phyloP scores from a whole-genome alignment of 2,888 invertebrate genomes.

The Hyalella azteca region DNA sequence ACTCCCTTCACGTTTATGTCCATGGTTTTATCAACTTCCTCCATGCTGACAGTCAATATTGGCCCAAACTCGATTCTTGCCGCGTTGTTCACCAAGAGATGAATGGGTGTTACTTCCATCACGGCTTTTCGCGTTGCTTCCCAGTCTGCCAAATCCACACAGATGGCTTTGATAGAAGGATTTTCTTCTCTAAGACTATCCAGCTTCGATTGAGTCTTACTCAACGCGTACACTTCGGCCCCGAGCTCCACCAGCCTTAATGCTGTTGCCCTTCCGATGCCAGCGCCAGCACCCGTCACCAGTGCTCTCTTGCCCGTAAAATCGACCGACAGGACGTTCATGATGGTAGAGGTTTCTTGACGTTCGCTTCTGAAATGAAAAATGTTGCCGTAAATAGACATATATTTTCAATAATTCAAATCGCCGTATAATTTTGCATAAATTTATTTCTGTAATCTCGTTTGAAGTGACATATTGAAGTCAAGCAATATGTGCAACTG shows the following conservation, averaged over 20 bases:
- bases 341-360: no score
- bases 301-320: slow-evolving; percentile 63
- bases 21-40: slow-evolving; percentile 71
- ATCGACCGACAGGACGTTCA: slow-evolving; percentile 4
- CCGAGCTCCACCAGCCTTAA: slow-evolving; percentile 58
- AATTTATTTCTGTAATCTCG: no score
- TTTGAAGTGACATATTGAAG: no score
- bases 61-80: slow-evolving; percentile 75
- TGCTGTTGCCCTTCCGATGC: slow-evolving; percentile 66
- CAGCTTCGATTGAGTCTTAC: slow-evolving; percentile 61
- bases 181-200: slow-evolving; percentile 60
- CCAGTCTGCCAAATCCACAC: slow-evolving; percentile 80
- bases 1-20: slow-evolving; percentile 83
- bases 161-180: slow-evolving; percentile 63
- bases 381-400: no score
- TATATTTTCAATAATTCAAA: no score
- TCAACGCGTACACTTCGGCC: slow-evolving; percentile 61
- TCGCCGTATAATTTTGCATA: no score
- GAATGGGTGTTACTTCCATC: slow-evolving; percentile 72
- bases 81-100: slow-evolving; percentile 90
- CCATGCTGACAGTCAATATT: slow-evolving; percentile 73
- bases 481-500: no score
- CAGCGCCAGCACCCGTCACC: slow-evolving; percentile 88
- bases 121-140: slow-evolving; percentile 71
- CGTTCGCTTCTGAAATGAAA: no score